A percentile compares a stretch with the other conserved stretches of the same genome.
Conservation (phyloP, 2,113 vertebrate genomes). For the Ptychochromis oligacanthus region DNA sequence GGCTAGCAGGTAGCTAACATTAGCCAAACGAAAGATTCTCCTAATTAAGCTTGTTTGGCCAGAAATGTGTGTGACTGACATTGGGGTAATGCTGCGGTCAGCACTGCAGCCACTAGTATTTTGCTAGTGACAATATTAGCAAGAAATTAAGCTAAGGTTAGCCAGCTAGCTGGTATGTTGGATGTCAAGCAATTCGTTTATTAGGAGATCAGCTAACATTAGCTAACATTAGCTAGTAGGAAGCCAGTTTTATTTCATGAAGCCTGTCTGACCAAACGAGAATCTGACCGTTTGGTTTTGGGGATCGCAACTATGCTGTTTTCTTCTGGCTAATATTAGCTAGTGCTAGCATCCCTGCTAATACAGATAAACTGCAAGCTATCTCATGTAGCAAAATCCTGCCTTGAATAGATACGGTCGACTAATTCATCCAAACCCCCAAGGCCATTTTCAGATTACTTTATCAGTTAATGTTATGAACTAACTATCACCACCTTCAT, state of each 20-base stretch:
- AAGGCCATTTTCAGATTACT: neutral
- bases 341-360: neutral
- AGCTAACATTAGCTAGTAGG: too few species aligned
- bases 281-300: too few species aligned
- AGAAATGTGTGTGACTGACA: neutral
- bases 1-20: neutral
- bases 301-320: neutral
- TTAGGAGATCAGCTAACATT: too few species aligned
- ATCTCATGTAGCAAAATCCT: neutral
- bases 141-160: neutral
- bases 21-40: neutral
- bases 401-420: too few species aligned
- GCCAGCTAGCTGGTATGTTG: neutral
- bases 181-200: too few species aligned
- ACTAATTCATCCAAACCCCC: neutral
- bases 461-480: too few species aligned
- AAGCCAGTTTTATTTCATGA: too few species aligned
- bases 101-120: neutral
- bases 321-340: neutral
- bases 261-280: too few species aligned
- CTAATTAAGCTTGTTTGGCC: neutral
- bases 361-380: neutral
- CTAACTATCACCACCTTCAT: too few species aligned
- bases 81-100: neutral
- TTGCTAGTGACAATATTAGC: neutral